Percentiles rank a stretch among this genome's conserved stretches.
Conservation (phyloP, 2,888 invertebrate genomes). For the Ypsolopha scabrella region DNA sequence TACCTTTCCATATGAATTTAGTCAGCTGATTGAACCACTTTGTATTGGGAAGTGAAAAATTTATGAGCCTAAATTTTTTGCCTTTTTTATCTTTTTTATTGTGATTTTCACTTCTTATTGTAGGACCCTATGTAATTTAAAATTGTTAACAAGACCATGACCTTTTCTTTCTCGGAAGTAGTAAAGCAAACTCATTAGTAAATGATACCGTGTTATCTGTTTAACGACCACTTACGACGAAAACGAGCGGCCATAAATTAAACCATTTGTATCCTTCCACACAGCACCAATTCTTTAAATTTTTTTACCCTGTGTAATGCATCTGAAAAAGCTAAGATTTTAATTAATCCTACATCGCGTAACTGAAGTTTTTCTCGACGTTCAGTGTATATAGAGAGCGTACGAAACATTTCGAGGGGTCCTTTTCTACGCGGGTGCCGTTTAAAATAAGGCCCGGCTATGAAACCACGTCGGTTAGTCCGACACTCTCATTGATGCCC, state of each 20-base stretch:
- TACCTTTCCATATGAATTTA: no score
- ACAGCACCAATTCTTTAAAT: no score
- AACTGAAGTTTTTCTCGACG: background rate
- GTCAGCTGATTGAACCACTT: no score
- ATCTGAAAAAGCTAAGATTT: background rate
- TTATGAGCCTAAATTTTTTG: no score
- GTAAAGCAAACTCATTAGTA: background rate
- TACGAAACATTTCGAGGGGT: background rate
- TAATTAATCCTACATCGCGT: background rate
- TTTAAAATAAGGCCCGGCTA: background rate
- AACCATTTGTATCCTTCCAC: no score
- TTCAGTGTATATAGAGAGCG: background rate
- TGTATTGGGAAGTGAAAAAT: no score
- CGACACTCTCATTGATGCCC: background rate
- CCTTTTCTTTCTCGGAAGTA: no score
- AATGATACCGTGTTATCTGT: background rate
- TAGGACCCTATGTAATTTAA: no score
- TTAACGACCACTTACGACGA: background rate
- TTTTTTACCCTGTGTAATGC: no score
- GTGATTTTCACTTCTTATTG: no score
- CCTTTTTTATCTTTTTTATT: no score
- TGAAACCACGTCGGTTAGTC: background rate
- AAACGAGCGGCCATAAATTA: background rate
- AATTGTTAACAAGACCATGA: no score
- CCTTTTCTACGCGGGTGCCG: constrained; percentile 1